These are phyloP conservation scores for Pristis pectinata DNA, from an alignment of 2,797 vertebrate species.

Conservation along the genomic window DNA sequence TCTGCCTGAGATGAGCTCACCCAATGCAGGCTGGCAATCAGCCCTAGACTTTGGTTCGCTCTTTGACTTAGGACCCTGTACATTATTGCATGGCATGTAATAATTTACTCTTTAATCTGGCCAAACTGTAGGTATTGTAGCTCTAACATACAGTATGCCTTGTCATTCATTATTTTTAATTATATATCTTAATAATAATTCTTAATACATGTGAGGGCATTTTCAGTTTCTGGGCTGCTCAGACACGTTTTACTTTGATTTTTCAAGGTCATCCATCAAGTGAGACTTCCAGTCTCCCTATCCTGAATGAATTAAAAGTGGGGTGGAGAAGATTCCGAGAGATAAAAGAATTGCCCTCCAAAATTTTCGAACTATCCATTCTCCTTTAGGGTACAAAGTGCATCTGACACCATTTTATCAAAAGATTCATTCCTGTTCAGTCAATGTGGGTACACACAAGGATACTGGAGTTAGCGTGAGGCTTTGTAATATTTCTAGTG, in stretches of 20 bases:
- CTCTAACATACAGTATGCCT: neutral
- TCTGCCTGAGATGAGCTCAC: neutral
- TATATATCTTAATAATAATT: neutral
- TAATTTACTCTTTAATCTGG: neutral
- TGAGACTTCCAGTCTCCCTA: neutral
- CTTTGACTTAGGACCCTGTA: no score
- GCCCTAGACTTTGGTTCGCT: neutral
- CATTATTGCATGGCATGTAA: neutral
- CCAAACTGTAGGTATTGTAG: neutral
- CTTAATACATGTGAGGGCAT: neutral
- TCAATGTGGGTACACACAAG: neutral
- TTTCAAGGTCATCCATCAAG: neutral
- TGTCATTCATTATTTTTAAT: neutral
- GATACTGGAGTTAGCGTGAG: neutral
- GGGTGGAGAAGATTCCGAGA: neutral
- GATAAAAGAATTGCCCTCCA: neutral
- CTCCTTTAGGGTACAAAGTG: neutral
- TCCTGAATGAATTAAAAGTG: neutral
- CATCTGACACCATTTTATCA: neutral
- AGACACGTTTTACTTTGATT: constrained; percentile 19
- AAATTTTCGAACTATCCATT: neutral
- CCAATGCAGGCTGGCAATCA: no score
- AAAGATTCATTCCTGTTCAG: neutral
- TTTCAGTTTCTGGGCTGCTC: neutral
- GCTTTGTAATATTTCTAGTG: neutral